Evolutionary conservation across 1,140 invertebrate genomes (phyloP).

Genomic region (Steinernema khuongi): DNA sequence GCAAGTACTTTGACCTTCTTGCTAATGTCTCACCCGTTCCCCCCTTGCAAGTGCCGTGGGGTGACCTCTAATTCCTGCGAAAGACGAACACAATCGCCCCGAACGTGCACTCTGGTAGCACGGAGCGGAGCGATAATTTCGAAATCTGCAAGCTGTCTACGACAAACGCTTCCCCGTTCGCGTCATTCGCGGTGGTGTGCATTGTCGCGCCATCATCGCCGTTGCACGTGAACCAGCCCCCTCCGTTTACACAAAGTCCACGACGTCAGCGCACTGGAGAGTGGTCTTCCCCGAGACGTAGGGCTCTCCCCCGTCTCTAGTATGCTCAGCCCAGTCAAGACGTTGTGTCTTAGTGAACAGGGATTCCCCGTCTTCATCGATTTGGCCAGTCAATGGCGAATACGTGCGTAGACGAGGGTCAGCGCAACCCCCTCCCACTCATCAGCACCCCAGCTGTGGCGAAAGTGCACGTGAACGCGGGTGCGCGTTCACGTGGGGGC

Average conservation of each 20-base stretch:
- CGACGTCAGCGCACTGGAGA: background rate
- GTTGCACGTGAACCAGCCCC: background rate
- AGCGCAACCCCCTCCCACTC: background rate
- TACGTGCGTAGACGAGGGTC: background rate
- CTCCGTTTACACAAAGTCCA: background rate
- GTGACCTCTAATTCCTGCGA: no score
- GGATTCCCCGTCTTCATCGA: background rate
- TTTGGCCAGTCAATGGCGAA: background rate
- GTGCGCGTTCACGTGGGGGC: background rate
- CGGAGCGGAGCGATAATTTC: background rate
- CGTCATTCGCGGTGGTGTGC: background rate
- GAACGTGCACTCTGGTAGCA: background rate
- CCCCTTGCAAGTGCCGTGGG: no score
- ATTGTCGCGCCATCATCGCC: background rate
- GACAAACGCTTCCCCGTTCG: background rate
- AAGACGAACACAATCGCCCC: no score
- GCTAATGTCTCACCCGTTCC: no score
- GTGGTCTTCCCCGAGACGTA: no score
- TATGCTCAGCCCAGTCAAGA: no score
- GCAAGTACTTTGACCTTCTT: no score
- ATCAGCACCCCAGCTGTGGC: background rate
- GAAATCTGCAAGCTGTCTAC: conserved; percentile 10
- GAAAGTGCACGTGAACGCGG: background rate
- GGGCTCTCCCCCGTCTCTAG: no score
- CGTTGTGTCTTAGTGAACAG: background rate